Conservation (phyloP, 2,888 invertebrate genomes). For the Gortyna flavago region DNA sequence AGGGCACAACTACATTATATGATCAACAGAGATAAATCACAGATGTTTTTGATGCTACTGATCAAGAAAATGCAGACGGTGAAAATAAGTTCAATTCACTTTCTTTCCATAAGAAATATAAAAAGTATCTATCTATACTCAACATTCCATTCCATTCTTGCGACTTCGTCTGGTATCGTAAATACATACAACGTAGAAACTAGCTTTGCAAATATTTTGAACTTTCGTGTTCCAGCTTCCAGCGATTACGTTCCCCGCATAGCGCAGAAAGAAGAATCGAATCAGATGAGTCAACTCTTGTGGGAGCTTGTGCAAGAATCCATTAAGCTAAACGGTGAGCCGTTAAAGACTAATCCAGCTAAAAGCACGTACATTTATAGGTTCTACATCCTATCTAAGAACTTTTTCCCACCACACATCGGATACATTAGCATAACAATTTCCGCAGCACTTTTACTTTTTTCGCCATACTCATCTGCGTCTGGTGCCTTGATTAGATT, state of each 20-base stretch:
- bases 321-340: neutral
- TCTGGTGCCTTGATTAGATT: conserved; percentile 45
- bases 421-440: conserved; percentile 58
- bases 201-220: conserved; percentile 3
- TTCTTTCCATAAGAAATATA: no score
- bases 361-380: conserved; percentile 6
- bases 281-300: neutral
- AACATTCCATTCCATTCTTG: no score
- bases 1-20: conserved; percentile 57
- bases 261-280: neutral
- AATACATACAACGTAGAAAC: neutral
- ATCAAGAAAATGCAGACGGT: neutral
- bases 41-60: neutral
- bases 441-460: conserved; percentile 62
- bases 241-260: conserved; percentile 3
- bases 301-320: neutral
- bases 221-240: neutral
- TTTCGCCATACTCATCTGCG: conserved; percentile 43
- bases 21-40: conserved; percentile 6
- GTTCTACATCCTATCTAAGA: conserved; percentile 22
- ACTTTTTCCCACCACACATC: conserved; percentile 48
- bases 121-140: no score
- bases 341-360: neutral
- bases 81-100: neutral
- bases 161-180: conserved; percentile 15